These are phyloP conservation scores for Acronicta alni DNA, from an alignment of 2,888 invertebrate genomes.

Conservation along the genomic window DNA sequence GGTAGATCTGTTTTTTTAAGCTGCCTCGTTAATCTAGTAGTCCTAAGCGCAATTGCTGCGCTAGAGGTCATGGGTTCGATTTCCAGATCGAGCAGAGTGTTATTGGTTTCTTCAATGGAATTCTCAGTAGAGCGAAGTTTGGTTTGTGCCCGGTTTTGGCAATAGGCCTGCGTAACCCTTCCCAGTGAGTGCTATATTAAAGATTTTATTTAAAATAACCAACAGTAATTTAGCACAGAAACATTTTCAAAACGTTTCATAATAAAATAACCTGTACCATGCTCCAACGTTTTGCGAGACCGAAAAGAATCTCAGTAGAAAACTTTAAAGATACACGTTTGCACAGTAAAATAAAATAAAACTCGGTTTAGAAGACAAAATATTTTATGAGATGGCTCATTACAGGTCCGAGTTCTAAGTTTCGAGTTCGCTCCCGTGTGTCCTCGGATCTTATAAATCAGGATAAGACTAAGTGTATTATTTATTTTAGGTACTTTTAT, in stretches of 20 bases:
- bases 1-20: too few relatives aligned
- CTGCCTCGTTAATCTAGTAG: too few relatives aligned
- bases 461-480: conserved; percentile 33
- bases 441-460: conserved; percentile 28
- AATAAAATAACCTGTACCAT: conserved; percentile 21
- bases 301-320: conserved; percentile 34
- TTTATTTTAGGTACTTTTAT: background rate
- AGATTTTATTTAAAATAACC: too few relatives aligned
- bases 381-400: conserved; percentile 62
- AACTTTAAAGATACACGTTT: conserved; percentile 54
- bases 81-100: too few relatives aligned
- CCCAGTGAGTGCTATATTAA: too few relatives aligned
- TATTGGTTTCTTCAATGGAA: too few relatives aligned
- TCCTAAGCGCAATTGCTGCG: too few relatives aligned
- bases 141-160: too few relatives aligned
- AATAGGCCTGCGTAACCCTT: too few relatives aligned
- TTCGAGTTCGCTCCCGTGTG: conserved; percentile 31
- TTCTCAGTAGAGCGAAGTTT: too few relatives aligned
- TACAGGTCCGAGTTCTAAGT: conserved; percentile 51
- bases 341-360: conserved; percentile 57
- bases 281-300: conserved; percentile 27
- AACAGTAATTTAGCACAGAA: too few relatives aligned
- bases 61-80: too few relatives aligned
- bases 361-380: conserved; percentile 56
- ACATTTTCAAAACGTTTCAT: conserved; percentile 9